These are phyloP conservation scores for Lissonota sp. DNA, from an alignment of 2,888 invertebrate species.

Conservation along the genomic window DNA sequence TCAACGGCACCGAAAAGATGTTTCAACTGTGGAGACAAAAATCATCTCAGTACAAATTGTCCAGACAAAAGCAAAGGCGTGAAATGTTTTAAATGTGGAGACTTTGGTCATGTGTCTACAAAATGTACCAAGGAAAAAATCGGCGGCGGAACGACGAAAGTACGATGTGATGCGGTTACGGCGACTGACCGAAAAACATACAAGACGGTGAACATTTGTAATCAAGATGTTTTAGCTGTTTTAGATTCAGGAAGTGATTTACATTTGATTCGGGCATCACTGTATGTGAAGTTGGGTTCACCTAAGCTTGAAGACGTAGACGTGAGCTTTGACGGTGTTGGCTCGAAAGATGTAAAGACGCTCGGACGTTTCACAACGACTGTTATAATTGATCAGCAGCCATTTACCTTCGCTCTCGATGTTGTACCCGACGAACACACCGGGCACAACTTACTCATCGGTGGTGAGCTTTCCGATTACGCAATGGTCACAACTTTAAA, in stretches of 20 bases:
- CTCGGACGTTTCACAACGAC: conserved; percentile 40
- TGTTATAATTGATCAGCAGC: conserved; percentile 29
- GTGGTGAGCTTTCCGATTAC: conserved; percentile 47
- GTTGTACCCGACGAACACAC: conserved; percentile 44
- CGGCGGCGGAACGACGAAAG: background rate
- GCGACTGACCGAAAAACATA: conserved; percentile 43
- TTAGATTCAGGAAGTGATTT: conserved; percentile 41
- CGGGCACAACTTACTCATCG: conserved; percentile 38
- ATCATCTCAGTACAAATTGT: conserved; percentile 41
- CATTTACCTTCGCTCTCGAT: conserved; percentile 36
- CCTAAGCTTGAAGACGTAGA: conserved; percentile 8
- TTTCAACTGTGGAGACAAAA: conserved; percentile 36
- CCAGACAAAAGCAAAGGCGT: conserved; percentile 41
- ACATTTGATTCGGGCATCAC: conserved; percentile 30
- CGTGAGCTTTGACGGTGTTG: conserved; percentile 36
- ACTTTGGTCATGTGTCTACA: conserved; percentile 49
- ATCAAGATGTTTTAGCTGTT: conserved; percentile 17
- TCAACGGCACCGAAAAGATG: conserved; percentile 19
- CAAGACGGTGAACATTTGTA: conserved; percentile 40
- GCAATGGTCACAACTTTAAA: conserved; percentile 20
- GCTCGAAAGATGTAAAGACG: conserved; percentile 12
- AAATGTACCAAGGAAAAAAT: conserved; percentile 29
- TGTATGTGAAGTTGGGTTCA: conserved; percentile 44
- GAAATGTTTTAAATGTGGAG: conserved; percentile 49
- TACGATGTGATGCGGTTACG: conserved; percentile 22